Percentiles rank a stretch among this genome's conserved stretches.
Conservation (phyloP, 1,140 invertebrate species). For the Anastrepha obliqua region DNA sequence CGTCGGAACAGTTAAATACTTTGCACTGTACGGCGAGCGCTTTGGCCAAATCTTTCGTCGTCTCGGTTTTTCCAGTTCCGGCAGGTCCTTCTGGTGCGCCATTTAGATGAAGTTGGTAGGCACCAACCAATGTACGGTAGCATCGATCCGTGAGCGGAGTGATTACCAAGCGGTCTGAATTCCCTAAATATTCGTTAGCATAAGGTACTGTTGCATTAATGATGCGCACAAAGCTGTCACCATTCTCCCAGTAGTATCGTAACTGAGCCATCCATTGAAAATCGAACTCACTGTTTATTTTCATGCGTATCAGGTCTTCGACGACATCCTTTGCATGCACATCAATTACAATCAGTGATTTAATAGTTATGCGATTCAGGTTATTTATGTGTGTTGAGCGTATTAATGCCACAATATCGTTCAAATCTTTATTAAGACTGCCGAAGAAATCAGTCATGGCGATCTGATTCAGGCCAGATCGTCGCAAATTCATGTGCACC, state of each 20-base stretch:
- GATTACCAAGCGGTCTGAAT: slow-evolving; percentile 84
- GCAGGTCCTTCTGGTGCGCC: slow-evolving; percentile 93
- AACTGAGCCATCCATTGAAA: slow-evolving; percentile 95
- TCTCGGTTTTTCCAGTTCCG: slow-evolving; percentile 93
- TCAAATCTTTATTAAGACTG: slow-evolving; percentile 77
- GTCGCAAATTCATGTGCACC: slow-evolving; percentile 82
- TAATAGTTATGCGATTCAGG: slow-evolving; percentile 85
- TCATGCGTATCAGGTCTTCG: slow-evolving; percentile 81
- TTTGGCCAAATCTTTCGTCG: slow-evolving; percentile 92
- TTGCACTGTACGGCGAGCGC: slow-evolving; percentile 93
- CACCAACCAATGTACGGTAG: slow-evolving; percentile 91
- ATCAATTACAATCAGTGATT: slow-evolving; percentile 92
- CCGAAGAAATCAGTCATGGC: slow-evolving; percentile 77
- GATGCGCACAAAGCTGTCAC: slow-evolving; percentile 86
- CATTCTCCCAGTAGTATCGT: slow-evolving; percentile 92
- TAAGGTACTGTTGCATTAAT: slow-evolving; percentile 91
- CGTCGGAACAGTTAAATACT: slow-evolving; percentile 95
- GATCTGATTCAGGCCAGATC: slow-evolving; percentile 75
- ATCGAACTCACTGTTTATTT: slow-evolving; percentile 84
- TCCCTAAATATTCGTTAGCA: slow-evolving; percentile 94
- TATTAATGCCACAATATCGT: slow-evolving; percentile 81
- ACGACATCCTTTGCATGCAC: slow-evolving; percentile 94
- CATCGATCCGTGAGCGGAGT: slow-evolving; percentile 89
- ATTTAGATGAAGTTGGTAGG: slow-evolving; percentile 89
- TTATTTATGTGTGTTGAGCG: slow-evolving; percentile 78